Evolutionary conservation across 2,888 invertebrate genomes (phyloP).

Genomic region (Oasisia sp.): DNA sequence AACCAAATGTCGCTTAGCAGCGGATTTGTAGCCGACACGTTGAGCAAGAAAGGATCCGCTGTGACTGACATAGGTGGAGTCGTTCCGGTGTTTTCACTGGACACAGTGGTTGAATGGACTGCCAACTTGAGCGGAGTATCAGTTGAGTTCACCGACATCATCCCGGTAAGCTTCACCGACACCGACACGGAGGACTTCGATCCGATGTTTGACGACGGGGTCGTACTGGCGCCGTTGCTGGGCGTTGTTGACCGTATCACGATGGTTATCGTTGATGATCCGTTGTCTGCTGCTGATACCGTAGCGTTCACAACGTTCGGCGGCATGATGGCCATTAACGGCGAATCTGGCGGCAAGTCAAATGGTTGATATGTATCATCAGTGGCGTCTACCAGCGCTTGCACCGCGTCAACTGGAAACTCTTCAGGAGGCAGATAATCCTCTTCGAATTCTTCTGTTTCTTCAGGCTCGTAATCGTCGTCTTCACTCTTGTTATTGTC

Average conservation of each 20-base stretch:
- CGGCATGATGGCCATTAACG: not conserved
- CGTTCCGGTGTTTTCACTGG: not conserved
- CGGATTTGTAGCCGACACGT: not conserved
- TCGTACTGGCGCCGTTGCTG: not conserved
- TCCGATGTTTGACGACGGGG: not conserved
- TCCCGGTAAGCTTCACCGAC: not conserved
- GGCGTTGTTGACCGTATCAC: not conserved
- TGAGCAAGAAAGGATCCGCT: not conserved
- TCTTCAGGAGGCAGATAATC: not conserved
- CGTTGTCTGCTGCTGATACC: not conserved
- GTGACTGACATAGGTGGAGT: not conserved
- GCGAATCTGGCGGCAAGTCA: not conserved
- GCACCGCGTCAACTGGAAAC: not conserved
- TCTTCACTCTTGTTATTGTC: not conserved
- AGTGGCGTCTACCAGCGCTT: not conserved
- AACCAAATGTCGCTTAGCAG: not conserved
- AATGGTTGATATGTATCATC: not conserved
- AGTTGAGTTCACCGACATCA: not conserved
- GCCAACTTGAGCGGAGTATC: not conserved
- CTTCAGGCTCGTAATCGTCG: not conserved
- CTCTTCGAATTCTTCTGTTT: not conserved
- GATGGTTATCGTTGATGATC: not conserved
- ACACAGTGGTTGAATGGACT: not conserved
- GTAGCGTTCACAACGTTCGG: not conserved
- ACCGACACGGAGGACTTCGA: not conserved